phyloP scores from a whole-genome alignment of 92 coral and sea anemone species.

The Hydrozoanthus gracilis region DNA sequence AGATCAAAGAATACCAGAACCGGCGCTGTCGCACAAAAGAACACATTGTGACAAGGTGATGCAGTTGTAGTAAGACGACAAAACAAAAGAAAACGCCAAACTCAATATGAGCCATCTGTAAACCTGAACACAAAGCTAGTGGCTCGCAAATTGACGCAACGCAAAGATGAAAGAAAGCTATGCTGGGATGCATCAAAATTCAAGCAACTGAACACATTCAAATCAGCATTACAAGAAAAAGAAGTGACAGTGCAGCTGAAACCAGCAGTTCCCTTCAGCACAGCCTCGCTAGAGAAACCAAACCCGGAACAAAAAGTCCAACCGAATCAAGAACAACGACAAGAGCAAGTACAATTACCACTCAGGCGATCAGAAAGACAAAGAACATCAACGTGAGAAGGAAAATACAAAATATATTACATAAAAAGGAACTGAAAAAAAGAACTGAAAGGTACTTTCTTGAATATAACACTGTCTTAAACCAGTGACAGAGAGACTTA shows the following conservation, averaged over 20 bases:
- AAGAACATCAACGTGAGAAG: neutral
- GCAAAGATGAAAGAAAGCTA: neutral
- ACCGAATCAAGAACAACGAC: neutral
- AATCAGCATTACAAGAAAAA: neutral
- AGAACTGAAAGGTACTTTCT: too few species aligned
- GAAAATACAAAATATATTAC: too few species aligned
- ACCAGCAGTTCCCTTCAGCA: neutral
- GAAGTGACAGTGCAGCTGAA: neutral
- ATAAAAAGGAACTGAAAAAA: too few species aligned
- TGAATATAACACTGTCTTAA: too few species aligned
- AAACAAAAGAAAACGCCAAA: neutral
- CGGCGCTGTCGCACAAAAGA: neutral
- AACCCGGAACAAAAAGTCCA: neutral
- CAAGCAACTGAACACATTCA: neutral
- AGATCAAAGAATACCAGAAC: conserved; percentile 2
- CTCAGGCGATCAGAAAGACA: neutral
- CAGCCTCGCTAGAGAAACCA: neutral
- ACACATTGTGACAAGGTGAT: neutral
- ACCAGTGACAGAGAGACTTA: too few species aligned
- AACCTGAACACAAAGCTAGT: neutral
- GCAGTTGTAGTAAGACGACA: neutral
- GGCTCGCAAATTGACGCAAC: neutral
- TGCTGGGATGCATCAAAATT: neutral
- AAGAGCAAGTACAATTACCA: neutral
- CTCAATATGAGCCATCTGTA: neutral